A percentile compares a stretch with the other conserved stretches of the same genome.
Conservation (phyloP, 2,113 vertebrate genomes). For the Siniperca knerii region DNA sequence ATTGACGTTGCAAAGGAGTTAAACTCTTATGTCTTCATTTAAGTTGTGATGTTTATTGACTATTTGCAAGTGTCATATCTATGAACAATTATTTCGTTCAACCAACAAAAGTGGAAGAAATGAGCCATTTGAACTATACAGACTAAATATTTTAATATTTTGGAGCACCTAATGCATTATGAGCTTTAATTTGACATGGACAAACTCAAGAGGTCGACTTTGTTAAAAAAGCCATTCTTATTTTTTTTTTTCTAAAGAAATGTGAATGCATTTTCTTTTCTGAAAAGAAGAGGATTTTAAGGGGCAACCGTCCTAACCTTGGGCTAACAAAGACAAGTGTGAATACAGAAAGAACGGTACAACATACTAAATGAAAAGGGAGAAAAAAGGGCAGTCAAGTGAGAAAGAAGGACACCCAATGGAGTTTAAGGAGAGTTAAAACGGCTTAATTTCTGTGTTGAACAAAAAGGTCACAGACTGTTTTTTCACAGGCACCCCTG, state of each 20-base stretch:
- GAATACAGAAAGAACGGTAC: slow-evolving; percentile 50
- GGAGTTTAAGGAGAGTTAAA: slow-evolving; percentile 49
- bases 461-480: slow-evolving; percentile 59
- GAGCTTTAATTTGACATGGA: slow-evolving; percentile 47
- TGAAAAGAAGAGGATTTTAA: slow-evolving; percentile 60
- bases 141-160: slow-evolving; percentile 13
- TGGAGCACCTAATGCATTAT: not conserved
- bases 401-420: slow-evolving; percentile 45
- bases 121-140: slow-evolving; percentile 2
- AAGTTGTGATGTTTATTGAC: not conserved
- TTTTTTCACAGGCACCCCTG: not conserved
- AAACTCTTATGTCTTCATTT: not conserved
- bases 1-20: not conserved
- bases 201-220: slow-evolving; percentile 32
- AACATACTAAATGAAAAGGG: slow-evolving; percentile 49
- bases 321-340: slow-evolving; percentile 59
- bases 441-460: slow-evolving; percentile 62
- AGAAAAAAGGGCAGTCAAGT: slow-evolving; percentile 59
- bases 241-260: slow-evolving; percentile 21
- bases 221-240: slow-evolving; percentile 2
- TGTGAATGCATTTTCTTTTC: slow-evolving; percentile 40
- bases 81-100: not conserved
- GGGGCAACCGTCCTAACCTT: slow-evolving; percentile 59
- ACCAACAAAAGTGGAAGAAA: slow-evolving; percentile 11
- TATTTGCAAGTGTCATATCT: not conserved